Evolutionary conservation across 2,797 vertebrate species (phyloP), one percentile per base, ranked within the genome.

Genomic region (Macropodus opercularis): DNA sequence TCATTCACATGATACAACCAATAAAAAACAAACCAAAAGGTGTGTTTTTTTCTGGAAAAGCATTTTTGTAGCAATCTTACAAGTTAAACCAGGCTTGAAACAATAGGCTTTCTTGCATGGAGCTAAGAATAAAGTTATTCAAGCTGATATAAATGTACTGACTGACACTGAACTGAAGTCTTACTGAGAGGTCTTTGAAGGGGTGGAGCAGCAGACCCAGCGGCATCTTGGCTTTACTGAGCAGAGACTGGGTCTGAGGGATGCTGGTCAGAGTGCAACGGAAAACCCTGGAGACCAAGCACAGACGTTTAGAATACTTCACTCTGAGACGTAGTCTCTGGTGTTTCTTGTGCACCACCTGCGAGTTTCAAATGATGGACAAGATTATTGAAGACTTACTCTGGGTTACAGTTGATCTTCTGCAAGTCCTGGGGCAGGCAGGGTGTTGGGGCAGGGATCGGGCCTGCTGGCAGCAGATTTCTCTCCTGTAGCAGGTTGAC

Each of bases 221-320:
- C 18, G 97, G 97, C 89, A 99, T 94, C 91, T 97, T 99, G 83
- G 97, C 96, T 94, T 98, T 98, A 85, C 95, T 98, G 75, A 98
- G 53, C 87, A 99, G 92, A 84, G 95, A 92, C 91, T 98, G 97
- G 52, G 95, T 98, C 90, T 99, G 96, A 84, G 97, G 97, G 93
- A 99, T 96, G 90, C 90, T 95, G 76, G 94, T 96, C 89, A 99
- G 84, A 0, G 97, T 99, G 70, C 90, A 93, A 59, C 96, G 94
- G 79, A 98, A 96, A 81, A 98, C 95, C 85, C 96, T 98, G 83
- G 14, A 79, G 19, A 63, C 54, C 40, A 67, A 43, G 55, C 15
- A 69, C 38, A 61, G 4, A 54, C 35, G 14, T 55, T 71, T 11
- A 60, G 9, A 8, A 0, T 6, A 24, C 19, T 35, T 38, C 27